A percentile compares a stretch with the other conserved stretches of the same genome.
These are phyloP conservation scores for Microtus montanus DNA, from an alignment of 2,113 vertebrate genomes.

Conservation along the genomic window DNA sequence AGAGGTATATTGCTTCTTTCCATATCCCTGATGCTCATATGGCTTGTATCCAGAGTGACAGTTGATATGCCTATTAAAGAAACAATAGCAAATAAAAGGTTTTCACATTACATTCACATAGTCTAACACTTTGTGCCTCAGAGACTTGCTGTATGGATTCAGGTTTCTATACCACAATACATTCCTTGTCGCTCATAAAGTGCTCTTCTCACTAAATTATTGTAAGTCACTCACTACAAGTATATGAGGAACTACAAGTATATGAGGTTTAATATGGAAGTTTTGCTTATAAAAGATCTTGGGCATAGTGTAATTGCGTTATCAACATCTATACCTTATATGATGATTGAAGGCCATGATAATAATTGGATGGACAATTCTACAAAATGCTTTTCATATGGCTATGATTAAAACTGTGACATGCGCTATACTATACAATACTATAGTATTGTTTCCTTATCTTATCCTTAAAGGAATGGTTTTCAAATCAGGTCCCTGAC, in stretches of 20 bases:
- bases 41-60: background rate
- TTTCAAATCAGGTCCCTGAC: background rate
- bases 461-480: background rate
- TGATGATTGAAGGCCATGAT: background rate
- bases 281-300: background rate
- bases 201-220: background rate
- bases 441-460: background rate
- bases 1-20: background rate
- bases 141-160: background rate
- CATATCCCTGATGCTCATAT: background rate
- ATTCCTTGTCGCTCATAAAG: background rate
- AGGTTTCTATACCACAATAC: background rate
- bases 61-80: background rate
- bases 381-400: background rate
- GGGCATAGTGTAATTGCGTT: background rate
- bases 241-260: background rate
- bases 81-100: background rate
- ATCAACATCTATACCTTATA: background rate
- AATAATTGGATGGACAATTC: background rate
- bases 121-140: background rate
- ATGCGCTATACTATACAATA: background rate
- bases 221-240: background rate
- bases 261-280: background rate
- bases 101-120: background rate
- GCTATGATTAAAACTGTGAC: background rate